Evolutionary conservation across 92 coral and sea anemone species (phyloP).

Genomic region (Bergia sp.): DNA sequence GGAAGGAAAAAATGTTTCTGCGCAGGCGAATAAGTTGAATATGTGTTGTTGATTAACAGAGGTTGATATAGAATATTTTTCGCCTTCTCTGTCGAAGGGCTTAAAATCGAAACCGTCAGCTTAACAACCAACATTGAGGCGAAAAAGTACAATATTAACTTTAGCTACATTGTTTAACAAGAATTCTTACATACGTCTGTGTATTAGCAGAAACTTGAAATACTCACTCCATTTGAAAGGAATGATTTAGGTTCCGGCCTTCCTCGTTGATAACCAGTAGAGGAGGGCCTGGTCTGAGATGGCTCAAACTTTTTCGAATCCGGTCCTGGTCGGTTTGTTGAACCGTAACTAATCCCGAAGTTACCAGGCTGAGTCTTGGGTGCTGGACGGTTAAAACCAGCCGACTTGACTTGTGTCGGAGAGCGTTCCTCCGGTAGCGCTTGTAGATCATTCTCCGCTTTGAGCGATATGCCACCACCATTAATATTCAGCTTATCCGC

Average conservation of each 20-base stretch:
- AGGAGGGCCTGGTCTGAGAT: constrained; percentile 22
- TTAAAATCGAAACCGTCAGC: no score
- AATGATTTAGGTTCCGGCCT: constrained; percentile 45
- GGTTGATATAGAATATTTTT: no score
- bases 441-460: constrained; percentile 50
- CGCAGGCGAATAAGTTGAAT: no score
- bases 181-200: no score
- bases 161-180: no score
- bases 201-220: background rate
- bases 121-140: no score
- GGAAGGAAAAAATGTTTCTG: no score
- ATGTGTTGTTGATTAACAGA: no score
- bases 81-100: no score
- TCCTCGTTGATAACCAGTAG: constrained; percentile 26
- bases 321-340: constrained; percentile 27
- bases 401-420: constrained; percentile 31
- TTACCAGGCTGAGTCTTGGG: background rate
- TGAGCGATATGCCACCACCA: constrained; percentile 36
- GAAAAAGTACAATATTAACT: no score
- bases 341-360: constrained; percentile 33
- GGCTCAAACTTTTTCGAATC: constrained; percentile 15
- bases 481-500: constrained; percentile 67
- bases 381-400: background rate
- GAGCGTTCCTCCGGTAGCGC: constrained; percentile 57
- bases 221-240: constrained; percentile 43